Base-by-base conservation (phyloP, 2,113 vertebrate species). In the Parus major region DNA sequence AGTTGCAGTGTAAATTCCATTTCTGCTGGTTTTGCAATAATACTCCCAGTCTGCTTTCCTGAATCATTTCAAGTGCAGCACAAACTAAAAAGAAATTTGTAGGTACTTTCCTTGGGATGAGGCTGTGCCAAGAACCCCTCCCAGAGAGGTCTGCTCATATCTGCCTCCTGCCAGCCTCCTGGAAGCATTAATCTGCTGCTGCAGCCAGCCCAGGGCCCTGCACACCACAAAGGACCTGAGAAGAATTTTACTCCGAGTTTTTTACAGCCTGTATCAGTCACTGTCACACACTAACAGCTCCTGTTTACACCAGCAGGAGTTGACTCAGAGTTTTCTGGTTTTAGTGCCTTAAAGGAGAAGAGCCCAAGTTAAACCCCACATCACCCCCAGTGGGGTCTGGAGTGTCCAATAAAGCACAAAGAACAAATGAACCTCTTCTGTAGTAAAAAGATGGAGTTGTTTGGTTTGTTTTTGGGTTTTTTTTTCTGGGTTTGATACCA, bases 101-200 rank as follows among this genome's bases (percentile, higher is more conserved):
- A 53, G 9, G 31, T 21, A 1, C 35, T 84, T 56, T 3, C 14
- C n/a, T 59, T 2, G 2, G 14, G 12, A 2, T 19, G 31, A 65
- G 35, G 5, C 46, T 36, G 12, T 44, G n/a, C 68, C 77, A 86
- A 35, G 53, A 69, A 3, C 50, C 59, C 22, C n/a, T 53, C 39
- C n/a, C 49, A n/a, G 28, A 22, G 70, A n/a, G 12, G 4, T 25
- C 7, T 72, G 65, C 36, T 33, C 1, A 0, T 41, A 10, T 14
- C 52, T 71, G 66, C 60, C 44, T 81, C 41, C 53, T 31, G 23
- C 9, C 21, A 29, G 7, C 2, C 21, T 49, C 3, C 31, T 41
- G 33, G 47, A 27, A 92, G 93, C 93, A 92, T 80, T 88, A 80
- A 90, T 50, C 35, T 79, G 78, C 59, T 70, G 55, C 50, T 53